Conservation (phyloP, 2,113 vertebrate genomes). For the Climacteris rufus region DNA sequence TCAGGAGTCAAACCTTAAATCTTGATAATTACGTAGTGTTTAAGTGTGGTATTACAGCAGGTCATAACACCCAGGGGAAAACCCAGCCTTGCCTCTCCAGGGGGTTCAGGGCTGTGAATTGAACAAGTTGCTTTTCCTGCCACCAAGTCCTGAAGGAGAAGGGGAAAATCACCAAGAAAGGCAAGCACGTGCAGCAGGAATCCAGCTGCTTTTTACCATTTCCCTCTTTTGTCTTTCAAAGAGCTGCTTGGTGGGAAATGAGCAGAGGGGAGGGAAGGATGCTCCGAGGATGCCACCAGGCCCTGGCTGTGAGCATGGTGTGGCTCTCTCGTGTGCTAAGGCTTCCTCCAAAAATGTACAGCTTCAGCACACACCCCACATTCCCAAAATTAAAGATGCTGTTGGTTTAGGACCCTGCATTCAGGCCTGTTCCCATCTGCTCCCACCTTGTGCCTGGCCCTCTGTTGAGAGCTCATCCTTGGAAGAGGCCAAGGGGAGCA, state of each 20-base stretch:
- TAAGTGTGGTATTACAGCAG: neutral
- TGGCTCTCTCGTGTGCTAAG: neutral
- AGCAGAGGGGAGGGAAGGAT: neutral
- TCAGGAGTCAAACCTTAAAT: neutral
- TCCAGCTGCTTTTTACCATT: neutral
- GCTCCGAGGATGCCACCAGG: neutral
- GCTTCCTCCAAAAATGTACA: rapidly evolving
- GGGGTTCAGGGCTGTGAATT: neutral
- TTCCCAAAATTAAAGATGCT: rapidly evolving
- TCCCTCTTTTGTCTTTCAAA: neutral
- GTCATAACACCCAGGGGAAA: neutral
- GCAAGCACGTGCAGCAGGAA: neutral
- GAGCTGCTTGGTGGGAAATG: neutral
- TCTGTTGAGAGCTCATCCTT: rapidly evolving
- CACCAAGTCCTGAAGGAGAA: neutral
- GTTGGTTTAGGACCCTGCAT: rapidly evolving
- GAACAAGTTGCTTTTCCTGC: neutral
- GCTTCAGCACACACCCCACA: neutral
- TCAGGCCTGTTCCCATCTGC: neutral
- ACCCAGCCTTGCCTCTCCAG: neutral
- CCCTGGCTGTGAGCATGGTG: rapidly evolving
- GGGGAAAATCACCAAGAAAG: neutral
- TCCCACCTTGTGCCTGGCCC: neutral
- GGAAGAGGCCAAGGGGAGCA: neutral
- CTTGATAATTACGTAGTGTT: neutral